Percentiles rank a stretch among this genome's conserved stretches.
These are phyloP conservation scores for Habrosyne pyritoides DNA, from an alignment of 2,888 invertebrate genomes.

Conservation along the genomic window DNA sequence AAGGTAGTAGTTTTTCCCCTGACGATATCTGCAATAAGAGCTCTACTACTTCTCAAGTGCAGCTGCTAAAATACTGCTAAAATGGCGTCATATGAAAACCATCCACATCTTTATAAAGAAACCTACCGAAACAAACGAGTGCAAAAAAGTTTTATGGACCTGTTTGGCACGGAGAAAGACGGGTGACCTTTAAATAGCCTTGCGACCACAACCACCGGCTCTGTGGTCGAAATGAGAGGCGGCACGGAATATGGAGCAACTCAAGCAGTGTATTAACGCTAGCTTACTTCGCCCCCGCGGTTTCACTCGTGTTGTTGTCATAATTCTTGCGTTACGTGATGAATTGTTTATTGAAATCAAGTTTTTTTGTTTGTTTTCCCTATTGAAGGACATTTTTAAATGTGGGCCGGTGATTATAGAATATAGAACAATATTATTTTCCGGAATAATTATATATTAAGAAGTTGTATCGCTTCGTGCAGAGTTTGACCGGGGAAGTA, in stretches of 20 bases:
- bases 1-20: too few species aligned
- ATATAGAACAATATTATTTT: not conserved
- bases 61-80: too few species aligned
- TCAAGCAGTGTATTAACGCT: not conserved
- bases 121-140: not conserved
- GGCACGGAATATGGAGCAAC: constrained; percentile 10
- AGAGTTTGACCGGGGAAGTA: too few species aligned
- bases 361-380: not conserved
- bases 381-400: not conserved
- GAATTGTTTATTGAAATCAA: too few species aligned
- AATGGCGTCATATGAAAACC: not conserved
- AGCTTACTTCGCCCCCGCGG: not conserved
- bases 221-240: constrained; percentile 14
- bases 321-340: too few species aligned
- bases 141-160: not conserved
- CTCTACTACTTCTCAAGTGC: too few species aligned
- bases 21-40: too few species aligned
- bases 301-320: not conserved
- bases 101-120: not conserved
- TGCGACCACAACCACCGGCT: constrained; percentile 10
- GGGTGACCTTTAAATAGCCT: constrained; percentile 27
- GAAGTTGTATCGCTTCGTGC: too few species aligned
- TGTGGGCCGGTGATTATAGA: not conserved
- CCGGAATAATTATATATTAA: too few species aligned
- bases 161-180: constrained; percentile 16